Base-by-base conservation (phyloP, 2,797 vertebrate genomes). In the Chelon auratus region DNA sequence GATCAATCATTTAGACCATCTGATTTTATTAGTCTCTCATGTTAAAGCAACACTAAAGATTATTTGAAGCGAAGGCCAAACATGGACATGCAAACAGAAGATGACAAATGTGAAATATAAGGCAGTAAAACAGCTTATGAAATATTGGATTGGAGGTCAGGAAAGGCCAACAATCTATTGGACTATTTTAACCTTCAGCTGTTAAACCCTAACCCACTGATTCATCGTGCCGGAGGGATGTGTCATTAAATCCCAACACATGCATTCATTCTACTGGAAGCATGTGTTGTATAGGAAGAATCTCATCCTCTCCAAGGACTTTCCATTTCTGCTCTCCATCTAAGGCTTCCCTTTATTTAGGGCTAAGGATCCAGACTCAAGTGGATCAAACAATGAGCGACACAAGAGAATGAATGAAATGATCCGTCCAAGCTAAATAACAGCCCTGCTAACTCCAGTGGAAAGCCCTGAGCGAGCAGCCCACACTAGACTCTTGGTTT, bases 381-480 rank as follows among this genome's bases (percentile, higher is more conserved):
- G 61, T 26, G 50, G 14, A 57, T 43, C 18, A 24, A 42, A 77
- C 22, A 60, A 61, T 51, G 20, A 48, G 68, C 2, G 20, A 40
- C 36, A 65, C 2, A 36, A 36, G 33, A 79, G 48, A 53, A 65
- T 10, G 53, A 57, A 61, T 17, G 53, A 57, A 64, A 72, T 42
- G 47, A 82, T 69, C 39, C 20, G 0, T 62, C 79, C 70, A 75
- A 91, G 78, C 66, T 87, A 79, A 90, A 92, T 82, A 88, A 77
- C 90, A 91, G 86, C 68, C 61, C 69, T 85, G 72, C 75, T 78
- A 86, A 82, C 72, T 76, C 72, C 80, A 88, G 82, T 76, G 85
- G 77, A 89, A 86, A 88, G 55, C 82, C 48, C 72, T 42, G 26
- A 80, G 52, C 2, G 9, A 81, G 56, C 13, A 4, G 51, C 64